A percentile compares a stretch with the other conserved stretches of the same genome.
Conservation (phyloP, 2,113 vertebrate species). For the Lagenorhynchus albirostris region DNA sequence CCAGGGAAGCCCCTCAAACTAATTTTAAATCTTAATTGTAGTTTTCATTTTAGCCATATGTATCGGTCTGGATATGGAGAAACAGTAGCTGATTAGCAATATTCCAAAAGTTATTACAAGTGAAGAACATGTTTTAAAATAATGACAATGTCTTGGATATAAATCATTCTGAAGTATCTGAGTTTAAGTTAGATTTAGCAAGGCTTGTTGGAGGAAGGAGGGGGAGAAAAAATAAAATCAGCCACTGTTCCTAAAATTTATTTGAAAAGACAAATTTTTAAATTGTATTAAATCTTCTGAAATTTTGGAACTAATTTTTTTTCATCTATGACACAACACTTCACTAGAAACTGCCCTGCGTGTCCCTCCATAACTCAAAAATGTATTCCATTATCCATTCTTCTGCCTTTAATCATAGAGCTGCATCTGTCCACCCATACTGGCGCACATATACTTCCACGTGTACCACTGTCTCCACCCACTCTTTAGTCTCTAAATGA, state of each 20-base stretch:
- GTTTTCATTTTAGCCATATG: not conserved
- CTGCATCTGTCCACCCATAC: accelerated
- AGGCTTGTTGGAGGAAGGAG: not conserved
- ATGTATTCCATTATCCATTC: not conserved
- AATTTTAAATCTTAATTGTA: not conserved
- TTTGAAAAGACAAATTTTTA: not conserved
- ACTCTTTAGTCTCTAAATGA: not conserved
- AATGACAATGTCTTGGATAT: not conserved
- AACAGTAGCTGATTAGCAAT: not conserved
- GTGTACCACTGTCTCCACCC: not conserved
- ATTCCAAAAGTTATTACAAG: not conserved
- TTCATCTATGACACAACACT: not conserved
- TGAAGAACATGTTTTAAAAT: constrained; percentile 14
- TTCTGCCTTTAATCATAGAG: not conserved
- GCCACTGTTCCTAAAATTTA: not conserved
- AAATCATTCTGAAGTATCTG: not conserved
- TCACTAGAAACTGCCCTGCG: not conserved
- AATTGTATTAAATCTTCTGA: not conserved
- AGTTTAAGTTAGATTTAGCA: not conserved
- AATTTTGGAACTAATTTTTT: not conserved
- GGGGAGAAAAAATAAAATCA: not conserved
- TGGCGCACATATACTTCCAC: not conserved
- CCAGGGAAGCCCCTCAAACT: not conserved
- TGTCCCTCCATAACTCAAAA: not conserved
- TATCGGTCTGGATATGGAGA: not conserved